These are phyloP conservation scores for Phasianus colchicus DNA, from an alignment of 2,113 vertebrate genomes.

Conservation along the genomic window DNA sequence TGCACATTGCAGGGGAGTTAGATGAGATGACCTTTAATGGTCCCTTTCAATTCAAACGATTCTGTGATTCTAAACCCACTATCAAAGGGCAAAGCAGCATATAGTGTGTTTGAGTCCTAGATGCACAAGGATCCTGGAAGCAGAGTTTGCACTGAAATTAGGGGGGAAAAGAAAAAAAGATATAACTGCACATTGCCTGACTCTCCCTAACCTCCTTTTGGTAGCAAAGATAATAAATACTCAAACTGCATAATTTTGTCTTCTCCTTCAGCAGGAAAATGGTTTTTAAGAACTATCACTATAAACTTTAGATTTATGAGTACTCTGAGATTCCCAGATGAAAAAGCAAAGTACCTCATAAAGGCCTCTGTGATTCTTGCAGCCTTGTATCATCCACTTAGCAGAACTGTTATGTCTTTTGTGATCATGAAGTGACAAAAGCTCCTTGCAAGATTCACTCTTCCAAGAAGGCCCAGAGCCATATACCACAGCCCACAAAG, in stretches of 20 bases:
- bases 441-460: neutral
- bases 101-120: neutral
- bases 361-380: neutral
- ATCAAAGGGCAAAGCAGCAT: neutral
- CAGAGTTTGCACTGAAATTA: neutral
- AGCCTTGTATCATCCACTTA: neutral
- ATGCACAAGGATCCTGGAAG: neutral
- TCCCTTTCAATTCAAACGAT: too few relatives aligned
- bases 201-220: neutral
- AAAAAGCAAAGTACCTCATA: neutral
- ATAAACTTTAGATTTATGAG: neutral
- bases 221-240: neutral
- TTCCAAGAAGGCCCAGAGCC: neutral
- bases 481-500: slow-evolving; percentile 15
- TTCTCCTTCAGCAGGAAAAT: neutral
- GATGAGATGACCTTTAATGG: too few relatives aligned
- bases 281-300: neutral
- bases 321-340: neutral
- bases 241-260: neutral
- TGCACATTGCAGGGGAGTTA: too few relatives aligned
- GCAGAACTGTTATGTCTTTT: neutral
- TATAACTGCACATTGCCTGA: neutral
- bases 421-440: neutral
- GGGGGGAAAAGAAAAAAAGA: neutral
- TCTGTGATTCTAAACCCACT: neutral